Conservation (phyloP, 1,140 invertebrate species). For the Zophobas morio region DNA sequence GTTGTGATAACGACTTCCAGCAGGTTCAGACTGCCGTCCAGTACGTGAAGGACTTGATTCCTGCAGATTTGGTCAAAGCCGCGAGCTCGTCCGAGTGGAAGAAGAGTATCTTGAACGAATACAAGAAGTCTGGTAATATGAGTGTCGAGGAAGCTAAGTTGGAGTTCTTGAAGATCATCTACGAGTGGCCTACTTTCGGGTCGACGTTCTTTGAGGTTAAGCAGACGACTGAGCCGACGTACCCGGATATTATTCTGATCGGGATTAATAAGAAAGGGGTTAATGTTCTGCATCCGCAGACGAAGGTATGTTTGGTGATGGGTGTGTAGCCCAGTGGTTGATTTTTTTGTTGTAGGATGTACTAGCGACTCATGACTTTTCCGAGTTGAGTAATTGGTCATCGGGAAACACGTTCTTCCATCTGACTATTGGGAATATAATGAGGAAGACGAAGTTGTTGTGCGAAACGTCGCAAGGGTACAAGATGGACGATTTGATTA, state of each 20-base stretch:
- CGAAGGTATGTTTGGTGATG: constrained; percentile 75
- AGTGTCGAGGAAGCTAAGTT: constrained; percentile 84
- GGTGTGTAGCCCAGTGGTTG: neutral
- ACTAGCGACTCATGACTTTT: constrained; percentile 87
- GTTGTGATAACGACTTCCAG: constrained; percentile 79
- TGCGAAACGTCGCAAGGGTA: constrained; percentile 95
- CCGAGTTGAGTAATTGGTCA: constrained; percentile 92
- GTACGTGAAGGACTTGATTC: constrained; percentile 83
- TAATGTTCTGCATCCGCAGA: constrained; percentile 88
- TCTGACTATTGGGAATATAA: constrained; percentile 92
- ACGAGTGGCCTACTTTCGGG: constrained; percentile 90
- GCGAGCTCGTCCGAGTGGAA: constrained; percentile 88
- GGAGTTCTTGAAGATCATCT: constrained; percentile 86
- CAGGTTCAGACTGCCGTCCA: constrained; percentile 68
- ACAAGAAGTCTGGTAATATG: constrained; percentile 73
- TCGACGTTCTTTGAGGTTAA: constrained; percentile 97
- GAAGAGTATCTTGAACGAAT: constrained; percentile 78
- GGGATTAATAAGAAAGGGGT: constrained; percentile 94
- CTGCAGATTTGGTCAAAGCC: constrained; percentile 82
- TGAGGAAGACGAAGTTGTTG: constrained; percentile 88
- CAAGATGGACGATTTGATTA: constrained; percentile 97
- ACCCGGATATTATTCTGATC: constrained; percentile 88
- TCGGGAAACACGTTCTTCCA: constrained; percentile 96
- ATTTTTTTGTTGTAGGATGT: constrained; percentile 76
- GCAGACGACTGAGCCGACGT: constrained; percentile 86